Base-by-base conservation (phyloP, 1,140 invertebrate genomes). In the Eufriesea mexicana region DNA sequence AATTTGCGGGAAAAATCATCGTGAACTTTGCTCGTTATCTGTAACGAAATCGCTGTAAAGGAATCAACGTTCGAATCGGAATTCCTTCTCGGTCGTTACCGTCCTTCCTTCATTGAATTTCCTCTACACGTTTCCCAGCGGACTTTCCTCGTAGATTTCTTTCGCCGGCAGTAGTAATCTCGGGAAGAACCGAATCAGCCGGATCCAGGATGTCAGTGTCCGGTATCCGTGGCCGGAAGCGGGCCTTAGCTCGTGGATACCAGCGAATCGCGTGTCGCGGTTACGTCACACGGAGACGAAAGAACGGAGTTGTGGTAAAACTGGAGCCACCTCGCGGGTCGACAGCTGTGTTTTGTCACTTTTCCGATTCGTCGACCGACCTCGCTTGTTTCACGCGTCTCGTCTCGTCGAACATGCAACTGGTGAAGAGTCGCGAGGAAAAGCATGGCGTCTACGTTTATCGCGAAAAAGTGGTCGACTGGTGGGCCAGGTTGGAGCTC, bases 211-310 rank as follows among this genome's bases (percentile, higher is more conserved):
- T 88, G 75, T 54, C 70, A 82, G 72, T 89, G 87, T 86, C 84
- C 84, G 87, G 87, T 89, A 59, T 86, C 62, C 67, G 67, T 55
- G 81, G 67, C 76, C 88, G 88, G 88, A 89, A 89, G 62, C 67
- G 64, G 79, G 45, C 49, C n/a, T n/a, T 59, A 80, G 45, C 84
- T 61, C 75, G 71, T 57, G 88, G 82, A 89, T 79, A 83, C 73
- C 61, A 49, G 23, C 79, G 61, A 70, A 47, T 75, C 80, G 55
- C 61, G 57, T 54, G 77, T 78, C 70, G 42, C 35, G 16, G 6
- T 86, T 86, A 76, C 68, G 67, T 86, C 83, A 82, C 77, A 51
- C 61, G 20, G 8, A 23, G 59, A 57, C 54, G 54, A 62, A 51
- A 72, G 45, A 54, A 45, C 16, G n/a, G 12, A 18, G 28, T 2